Evolutionary conservation across 2,797 vertebrate genomes (phyloP).

Genomic region (Cygnus olor): DNA sequence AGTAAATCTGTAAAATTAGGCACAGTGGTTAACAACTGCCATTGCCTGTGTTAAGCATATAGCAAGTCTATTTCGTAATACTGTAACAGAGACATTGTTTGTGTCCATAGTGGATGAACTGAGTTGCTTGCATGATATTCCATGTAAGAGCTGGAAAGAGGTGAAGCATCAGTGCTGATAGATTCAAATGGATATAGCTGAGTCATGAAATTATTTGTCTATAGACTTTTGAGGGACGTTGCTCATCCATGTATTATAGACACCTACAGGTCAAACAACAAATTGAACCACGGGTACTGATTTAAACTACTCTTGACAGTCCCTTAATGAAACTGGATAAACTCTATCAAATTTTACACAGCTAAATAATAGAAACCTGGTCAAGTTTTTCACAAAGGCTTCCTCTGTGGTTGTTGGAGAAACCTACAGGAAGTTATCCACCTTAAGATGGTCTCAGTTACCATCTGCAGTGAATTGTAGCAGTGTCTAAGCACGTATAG

Average conservation of each 20-base stretch:
- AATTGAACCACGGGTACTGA: background rate
- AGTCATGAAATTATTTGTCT: background rate
- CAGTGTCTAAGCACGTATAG: background rate
- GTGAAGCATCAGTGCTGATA: background rate
- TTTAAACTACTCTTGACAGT: background rate
- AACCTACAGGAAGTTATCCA: background rate
- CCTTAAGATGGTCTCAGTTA: background rate
- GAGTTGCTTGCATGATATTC: background rate
- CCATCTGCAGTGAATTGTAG: background rate
- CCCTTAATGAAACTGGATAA: background rate
- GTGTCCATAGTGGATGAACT: background rate
- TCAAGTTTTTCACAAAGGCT: background rate
- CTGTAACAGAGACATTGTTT: background rate
- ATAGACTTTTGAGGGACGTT: accelerated
- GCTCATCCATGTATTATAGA: background rate
- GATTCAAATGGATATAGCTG: background rate
- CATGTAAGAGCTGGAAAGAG: background rate
- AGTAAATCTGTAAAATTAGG: background rate
- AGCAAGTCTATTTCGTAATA: background rate
- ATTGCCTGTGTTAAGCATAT: background rate
- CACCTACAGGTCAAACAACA: background rate
- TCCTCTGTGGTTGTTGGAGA: background rate
- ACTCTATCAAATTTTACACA: background rate
- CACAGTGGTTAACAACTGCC: background rate
- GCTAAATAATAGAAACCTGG: background rate